Evolutionary conservation across 2,888 invertebrate genomes (phyloP), one percentile per base, ranked within the genome.

Genomic region (Morpho deidamia): DNA sequence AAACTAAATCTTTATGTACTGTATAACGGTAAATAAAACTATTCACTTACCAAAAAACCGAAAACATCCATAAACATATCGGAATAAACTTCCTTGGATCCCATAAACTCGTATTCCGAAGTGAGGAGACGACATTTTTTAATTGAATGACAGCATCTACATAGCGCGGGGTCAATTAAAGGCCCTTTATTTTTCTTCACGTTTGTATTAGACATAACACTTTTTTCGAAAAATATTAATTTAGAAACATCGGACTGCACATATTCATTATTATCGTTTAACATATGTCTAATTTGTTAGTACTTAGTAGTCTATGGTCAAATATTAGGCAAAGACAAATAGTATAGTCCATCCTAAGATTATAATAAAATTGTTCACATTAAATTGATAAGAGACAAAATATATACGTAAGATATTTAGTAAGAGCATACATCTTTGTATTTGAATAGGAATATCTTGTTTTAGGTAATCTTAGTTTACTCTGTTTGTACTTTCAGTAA

Each of bases 41-140:
- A 7, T 39, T 39, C 11, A 78, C 85, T 81, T 60, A 88, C 87
- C 47, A 87, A 66, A 33, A 88, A 71, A 0, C 88, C 88, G 65
- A 84, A 88, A 60, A 83, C 84, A 58, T 88, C 88, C 81, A 85
- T 78, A 58, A 88, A 74, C 82, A 88, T 85, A 55, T 88, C 86
- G 0, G 87, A 80, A 61, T 88, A 88, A 0, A 82, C 63, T 65
- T 88, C 88, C 60, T 84, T 85, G 11, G 70, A 67, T 0, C 75
- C 82, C 65, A 72, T 71, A 76, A 81, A 87, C 35, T 82, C 78
- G 49, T 88, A 88, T 61, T 88, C 86, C 0, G 68, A 64, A 0
- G 76, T 79, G 37, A 88, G 59, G 55, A 88, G 64, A 11, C 88
- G 74, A 58, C 89, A 88, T 77, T 84, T 86, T 67, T 87, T 88